Percentiles rank a stretch among this genome's conserved stretches.
phyloP scores from a whole-genome alignment of 2,113 vertebrate species.

The Oreotragus oreotragus region DNA sequence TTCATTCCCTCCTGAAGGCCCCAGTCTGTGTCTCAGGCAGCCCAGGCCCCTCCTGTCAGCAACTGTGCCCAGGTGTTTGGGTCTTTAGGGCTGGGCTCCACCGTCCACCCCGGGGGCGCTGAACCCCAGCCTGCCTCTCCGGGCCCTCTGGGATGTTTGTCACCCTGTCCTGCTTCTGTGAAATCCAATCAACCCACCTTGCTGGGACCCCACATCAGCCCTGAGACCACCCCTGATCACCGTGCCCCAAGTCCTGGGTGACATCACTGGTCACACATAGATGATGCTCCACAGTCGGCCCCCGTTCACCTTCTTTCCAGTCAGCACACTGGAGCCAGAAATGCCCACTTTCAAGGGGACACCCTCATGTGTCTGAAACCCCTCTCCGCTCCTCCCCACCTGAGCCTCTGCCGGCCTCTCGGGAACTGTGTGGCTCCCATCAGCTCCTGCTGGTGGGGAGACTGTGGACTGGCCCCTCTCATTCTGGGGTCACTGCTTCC shows the following conservation, averaged over 20 bases:
- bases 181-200: not conserved
- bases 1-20: not conserved
- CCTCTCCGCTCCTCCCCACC: no score
- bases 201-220: not conserved
- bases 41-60: rapidly evolving
- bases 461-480: no score
- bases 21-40: not conserved
- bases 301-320: not conserved
- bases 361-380: no score
- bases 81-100: not conserved
- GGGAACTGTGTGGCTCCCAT: no score
- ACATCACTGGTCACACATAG: not conserved
- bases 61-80: rapidly evolving
- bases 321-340: not conserved
- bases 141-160: rapidly evolving
- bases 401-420: no score
- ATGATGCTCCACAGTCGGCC: not conserved
- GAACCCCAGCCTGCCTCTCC: not conserved
- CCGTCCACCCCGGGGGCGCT: rapidly evolving
- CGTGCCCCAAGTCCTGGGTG: rapidly evolving
- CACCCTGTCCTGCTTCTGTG: not conserved
- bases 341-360: no score
- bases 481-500: no score
- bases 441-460: no score
- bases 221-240: not conserved